These are phyloP conservation scores for Microcebus tavaratra DNA, from an alignment of 2,113 vertebrate genomes.

Conservation along the genomic window DNA sequence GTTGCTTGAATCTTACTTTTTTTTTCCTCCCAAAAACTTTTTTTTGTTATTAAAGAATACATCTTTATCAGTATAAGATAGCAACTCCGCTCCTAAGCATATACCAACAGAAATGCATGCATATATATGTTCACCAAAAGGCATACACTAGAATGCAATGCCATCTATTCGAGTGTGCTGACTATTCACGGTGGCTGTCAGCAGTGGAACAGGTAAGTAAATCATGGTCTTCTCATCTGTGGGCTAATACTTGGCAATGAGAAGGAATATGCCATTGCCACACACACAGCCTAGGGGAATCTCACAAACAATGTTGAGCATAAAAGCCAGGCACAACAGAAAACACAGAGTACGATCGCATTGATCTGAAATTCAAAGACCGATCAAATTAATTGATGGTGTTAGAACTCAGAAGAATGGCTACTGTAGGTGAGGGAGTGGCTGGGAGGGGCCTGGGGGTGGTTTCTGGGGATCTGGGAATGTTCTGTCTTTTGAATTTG, in stretches of 20 bases:
- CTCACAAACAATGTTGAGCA: not conserved
- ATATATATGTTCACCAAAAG: not conserved
- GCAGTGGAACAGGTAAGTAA: not conserved
- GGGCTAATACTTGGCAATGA: not conserved
- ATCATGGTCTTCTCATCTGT: not conserved
- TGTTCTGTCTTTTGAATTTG: not conserved
- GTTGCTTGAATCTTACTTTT: not conserved
- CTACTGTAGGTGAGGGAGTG: not conserved
- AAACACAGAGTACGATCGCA: not conserved
- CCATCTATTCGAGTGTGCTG: not conserved
- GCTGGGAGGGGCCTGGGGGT: not conserved
- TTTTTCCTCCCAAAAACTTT: not conserved
- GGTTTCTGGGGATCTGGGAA: not conserved
- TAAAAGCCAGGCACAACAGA: not conserved
- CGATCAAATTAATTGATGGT: not conserved
- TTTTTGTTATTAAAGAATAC: not conserved
- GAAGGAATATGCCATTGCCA: not conserved
- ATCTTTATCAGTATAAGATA: not conserved
- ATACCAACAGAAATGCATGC: not conserved
- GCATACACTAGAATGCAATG: not conserved
- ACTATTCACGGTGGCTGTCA: not conserved
- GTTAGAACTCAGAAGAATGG: not conserved
- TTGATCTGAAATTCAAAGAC: not conserved
- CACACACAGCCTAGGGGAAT: not conserved
- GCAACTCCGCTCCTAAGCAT: not conserved